Evolutionary conservation across 1,140 invertebrate species (phyloP).

Genomic region (Schmidtea mediterranea): DNA sequence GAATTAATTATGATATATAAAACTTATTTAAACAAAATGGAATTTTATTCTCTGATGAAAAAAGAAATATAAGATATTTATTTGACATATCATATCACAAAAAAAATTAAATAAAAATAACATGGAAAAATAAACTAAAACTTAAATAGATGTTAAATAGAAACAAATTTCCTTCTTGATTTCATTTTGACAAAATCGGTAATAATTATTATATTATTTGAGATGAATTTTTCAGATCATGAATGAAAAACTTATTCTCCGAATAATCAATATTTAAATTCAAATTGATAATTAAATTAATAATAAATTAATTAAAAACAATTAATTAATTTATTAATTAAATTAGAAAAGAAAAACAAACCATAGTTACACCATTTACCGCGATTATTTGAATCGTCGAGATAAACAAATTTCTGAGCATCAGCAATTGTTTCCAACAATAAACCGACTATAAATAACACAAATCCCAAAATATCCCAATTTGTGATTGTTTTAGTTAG

Average conservation of each 20-base stretch:
- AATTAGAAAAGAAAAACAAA: slow-evolving; percentile 25
- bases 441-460: slow-evolving; percentile 51
- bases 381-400: slow-evolving; percentile 51
- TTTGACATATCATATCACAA: too few species aligned
- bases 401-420: slow-evolving; percentile 61
- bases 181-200: neutral
- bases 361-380: slow-evolving; percentile 62
- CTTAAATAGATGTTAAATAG: too few species aligned
- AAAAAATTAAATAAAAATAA: too few species aligned
- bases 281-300: neutral
- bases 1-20: too few species aligned
- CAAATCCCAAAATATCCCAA: slow-evolving; percentile 39
- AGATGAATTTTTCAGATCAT: neutral
- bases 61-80: too few species aligned
- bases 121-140: too few species aligned
- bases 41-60: too few species aligned
- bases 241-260: neutral
- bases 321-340: slow-evolving; percentile 5
- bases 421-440: slow-evolving; percentile 61
- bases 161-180: too few species aligned
- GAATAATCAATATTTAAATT: neutral
- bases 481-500: slow-evolving; percentile 10
- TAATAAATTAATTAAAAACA: neutral
- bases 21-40: too few species aligned
- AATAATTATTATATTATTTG: neutral